Percentiles rank a stretch among this genome's conserved stretches.
These are phyloP conservation scores for Capitulum mitella DNA, from an alignment of 2,888 invertebrate species.

Conservation along the genomic window DNA sequence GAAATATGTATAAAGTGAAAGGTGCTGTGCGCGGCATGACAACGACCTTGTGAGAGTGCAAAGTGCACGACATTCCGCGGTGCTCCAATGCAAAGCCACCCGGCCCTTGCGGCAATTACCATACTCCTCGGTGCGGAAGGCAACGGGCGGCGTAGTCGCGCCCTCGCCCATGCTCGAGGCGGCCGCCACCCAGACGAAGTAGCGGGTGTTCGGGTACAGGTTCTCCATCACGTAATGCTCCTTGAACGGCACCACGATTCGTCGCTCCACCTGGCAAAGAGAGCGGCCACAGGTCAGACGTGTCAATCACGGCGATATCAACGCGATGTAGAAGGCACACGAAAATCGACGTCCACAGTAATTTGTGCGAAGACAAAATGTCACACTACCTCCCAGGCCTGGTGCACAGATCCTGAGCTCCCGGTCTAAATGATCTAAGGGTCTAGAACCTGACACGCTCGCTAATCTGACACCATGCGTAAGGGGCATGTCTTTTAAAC, in stretches of 20 bases:
- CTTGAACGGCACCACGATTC: constrained; percentile 58
- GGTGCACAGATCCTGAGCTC: too few species aligned
- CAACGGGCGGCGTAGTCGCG: constrained; percentile 87
- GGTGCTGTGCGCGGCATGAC: constrained; percentile 15
- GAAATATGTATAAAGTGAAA: background rate
- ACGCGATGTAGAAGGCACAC: too few species aligned
- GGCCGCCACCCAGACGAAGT: constrained; percentile 95
- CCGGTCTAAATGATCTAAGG: too few species aligned
- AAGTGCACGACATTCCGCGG: background rate
- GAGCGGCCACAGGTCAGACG: background rate
- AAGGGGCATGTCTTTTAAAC: too few species aligned
- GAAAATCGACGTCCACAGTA: too few species aligned
- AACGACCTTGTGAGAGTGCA: background rate
- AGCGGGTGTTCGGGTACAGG: constrained; percentile 89
- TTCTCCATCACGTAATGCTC: constrained; percentile 81
- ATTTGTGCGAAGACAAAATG: too few species aligned
- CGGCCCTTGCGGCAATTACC: constrained; percentile 61
- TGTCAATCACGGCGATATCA: too few species aligned
- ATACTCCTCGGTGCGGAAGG: constrained; percentile 93
- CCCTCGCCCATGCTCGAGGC: constrained; percentile 89
- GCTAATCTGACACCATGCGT: too few species aligned
- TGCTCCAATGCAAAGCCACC: background rate
- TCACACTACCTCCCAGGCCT: too few species aligned
- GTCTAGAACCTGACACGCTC: too few species aligned
- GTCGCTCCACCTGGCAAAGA: constrained; percentile 32